Evolutionary conservation across 2,797 vertebrate species (phyloP).

Genomic region (Linurgus olivaceus): DNA sequence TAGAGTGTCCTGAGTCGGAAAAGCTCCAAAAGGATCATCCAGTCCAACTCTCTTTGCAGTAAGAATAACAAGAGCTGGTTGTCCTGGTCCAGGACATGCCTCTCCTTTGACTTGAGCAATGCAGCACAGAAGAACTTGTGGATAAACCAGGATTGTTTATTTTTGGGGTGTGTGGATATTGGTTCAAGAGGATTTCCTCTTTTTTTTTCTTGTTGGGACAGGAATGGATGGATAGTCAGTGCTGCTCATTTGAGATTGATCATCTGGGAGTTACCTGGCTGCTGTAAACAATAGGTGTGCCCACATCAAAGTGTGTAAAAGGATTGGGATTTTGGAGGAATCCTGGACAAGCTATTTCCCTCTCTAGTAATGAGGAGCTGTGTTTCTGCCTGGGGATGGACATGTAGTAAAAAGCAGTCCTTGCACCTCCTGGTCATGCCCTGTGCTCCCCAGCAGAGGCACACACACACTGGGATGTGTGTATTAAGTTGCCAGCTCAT

Average conservation of each 20-base stretch:
- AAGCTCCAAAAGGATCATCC: background rate
- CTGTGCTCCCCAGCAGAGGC: background rate
- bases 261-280: background rate
- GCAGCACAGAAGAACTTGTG: rapidly evolving
- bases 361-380: background rate
- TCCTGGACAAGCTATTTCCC: background rate
- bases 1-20: background rate
- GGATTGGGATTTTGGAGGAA: background rate
- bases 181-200: background rate
- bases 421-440: background rate
- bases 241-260: rapidly evolving
- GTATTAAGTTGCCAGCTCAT: slow-evolving; percentile 14
- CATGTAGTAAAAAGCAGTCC: background rate
- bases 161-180: background rate
- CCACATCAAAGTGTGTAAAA: background rate
- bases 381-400: background rate
- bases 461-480: rapidly evolving
- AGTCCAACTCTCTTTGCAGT: background rate
- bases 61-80: background rate
- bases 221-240: background rate
- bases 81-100: background rate
- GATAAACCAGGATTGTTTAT: background rate
- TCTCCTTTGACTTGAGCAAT: background rate
- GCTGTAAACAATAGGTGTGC: background rate
- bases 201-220: background rate